Evolutionary conservation across 2,113 vertebrate genomes (phyloP).

Genomic region (Psilopogon haemacephalus): DNA sequence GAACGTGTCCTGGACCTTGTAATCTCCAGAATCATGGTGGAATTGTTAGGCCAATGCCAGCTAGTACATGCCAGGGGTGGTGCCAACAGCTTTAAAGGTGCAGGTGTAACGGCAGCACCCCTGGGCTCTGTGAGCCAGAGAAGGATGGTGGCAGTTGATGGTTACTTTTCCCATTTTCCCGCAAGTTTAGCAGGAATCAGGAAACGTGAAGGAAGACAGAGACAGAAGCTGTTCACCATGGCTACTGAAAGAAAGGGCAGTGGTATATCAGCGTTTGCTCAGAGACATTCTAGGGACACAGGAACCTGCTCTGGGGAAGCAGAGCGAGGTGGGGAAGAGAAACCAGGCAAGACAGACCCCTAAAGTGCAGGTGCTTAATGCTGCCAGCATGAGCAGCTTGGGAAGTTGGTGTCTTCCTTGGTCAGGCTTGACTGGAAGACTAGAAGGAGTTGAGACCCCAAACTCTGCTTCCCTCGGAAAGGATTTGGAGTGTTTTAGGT

Average conservation of each 20-base stretch:
- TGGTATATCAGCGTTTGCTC: not conserved
- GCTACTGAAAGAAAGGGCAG: not conserved
- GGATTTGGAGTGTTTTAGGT: not conserved
- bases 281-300: not conserved
- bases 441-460: constrained; percentile 23
- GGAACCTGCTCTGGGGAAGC: not conserved
- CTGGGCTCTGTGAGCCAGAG: not conserved
- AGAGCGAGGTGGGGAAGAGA: not conserved
- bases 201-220: constrained; percentile 12
- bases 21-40: not conserved
- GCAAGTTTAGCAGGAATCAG: not conserved
- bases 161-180: not conserved
- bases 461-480: constrained; percentile 22
- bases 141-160: not conserved
- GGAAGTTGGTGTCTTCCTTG: constrained; percentile 44
- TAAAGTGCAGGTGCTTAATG: constrained; percentile 71
- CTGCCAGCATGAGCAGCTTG: not conserved
- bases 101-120: not conserved
- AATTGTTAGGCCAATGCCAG: not conserved
- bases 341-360: constrained; percentile 13
- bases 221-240: not conserved
- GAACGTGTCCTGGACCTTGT: not conserved
- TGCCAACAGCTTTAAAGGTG: not conserved
- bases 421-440: constrained; percentile 66
- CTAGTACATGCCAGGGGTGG: not conserved